Conservation (phyloP, 2,113 vertebrate species). For the Callopanchax toddi region DNA sequence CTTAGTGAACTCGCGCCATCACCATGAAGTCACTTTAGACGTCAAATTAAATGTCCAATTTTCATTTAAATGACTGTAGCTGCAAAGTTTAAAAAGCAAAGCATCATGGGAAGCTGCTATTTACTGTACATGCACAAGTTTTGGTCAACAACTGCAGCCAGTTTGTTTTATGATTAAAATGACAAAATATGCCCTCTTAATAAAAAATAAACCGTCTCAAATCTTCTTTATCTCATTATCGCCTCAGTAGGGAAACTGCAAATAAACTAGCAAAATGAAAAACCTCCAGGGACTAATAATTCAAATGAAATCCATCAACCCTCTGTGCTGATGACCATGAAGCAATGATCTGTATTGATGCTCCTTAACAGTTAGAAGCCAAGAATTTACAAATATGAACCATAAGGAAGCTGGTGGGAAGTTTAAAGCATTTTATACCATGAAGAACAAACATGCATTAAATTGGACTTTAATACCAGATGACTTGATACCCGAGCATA, state of each 20-base stretch:
- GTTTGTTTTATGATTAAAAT: not conserved
- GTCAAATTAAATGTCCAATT: too few relatives aligned
- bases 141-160: not conserved
- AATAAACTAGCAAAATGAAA: too few relatives aligned
- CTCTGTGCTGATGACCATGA: constrained; percentile 26
- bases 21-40: too few relatives aligned
- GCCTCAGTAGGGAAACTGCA: constrained; percentile 6
- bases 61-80: too few relatives aligned
- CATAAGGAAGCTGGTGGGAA: not conserved
- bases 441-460: not conserved
- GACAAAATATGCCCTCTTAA: constrained; percentile 5
- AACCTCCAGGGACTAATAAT: not conserved
- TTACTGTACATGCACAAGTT: not conserved
- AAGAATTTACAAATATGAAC: not conserved
- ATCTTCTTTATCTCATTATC: constrained; percentile 18
- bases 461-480: not conserved
- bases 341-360: constrained; percentile 6
- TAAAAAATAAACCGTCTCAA: not conserved
- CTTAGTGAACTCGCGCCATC: constrained; percentile 17
- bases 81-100: too few relatives aligned
- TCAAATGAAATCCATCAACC: constrained; percentile 14
- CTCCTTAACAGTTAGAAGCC: not conserved
- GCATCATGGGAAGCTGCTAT: not conserved
- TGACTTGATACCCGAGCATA: not conserved
- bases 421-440: not conserved